phyloP scores from a whole-genome alignment of 2,888 invertebrate species.

The Brenthis hecate region DNA sequence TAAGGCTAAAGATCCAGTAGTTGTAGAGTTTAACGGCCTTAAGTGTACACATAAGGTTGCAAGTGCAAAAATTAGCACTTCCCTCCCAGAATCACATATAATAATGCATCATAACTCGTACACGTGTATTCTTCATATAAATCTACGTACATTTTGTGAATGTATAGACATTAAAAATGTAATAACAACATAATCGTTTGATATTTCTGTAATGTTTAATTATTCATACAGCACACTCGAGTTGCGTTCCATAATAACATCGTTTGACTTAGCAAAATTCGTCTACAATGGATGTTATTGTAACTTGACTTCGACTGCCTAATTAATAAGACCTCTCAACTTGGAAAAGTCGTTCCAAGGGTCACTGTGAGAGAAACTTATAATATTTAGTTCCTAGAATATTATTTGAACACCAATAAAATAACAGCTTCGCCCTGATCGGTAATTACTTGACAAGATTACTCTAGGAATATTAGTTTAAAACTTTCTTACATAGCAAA shows the following conservation, averaged over 20 bases:
- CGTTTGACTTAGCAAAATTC: conserved; percentile 22
- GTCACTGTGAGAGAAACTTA: conserved; percentile 18
- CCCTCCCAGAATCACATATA: conserved; percentile 18
- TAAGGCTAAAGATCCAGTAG: neutral
- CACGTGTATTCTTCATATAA: neutral
- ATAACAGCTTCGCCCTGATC: neutral
- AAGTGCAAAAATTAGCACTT: conserved; percentile 37
- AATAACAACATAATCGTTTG: neutral
- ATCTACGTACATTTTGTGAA: neutral
- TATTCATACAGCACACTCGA: conserved; percentile 8
- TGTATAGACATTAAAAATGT: neutral
- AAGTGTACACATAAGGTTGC: conserved; percentile 23
- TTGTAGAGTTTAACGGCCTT: conserved; percentile 25
- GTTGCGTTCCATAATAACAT: conserved; percentile 10
- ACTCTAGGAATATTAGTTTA: no score
- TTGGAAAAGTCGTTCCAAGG: conserved; percentile 29
- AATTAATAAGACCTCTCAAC: conserved; percentile 31
- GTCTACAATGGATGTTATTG: conserved; percentile 33
- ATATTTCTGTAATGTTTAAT: conserved; percentile 8
- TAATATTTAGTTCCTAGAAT: conserved; percentile 15
- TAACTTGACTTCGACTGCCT: conserved; percentile 34
- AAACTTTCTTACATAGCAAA: neutral
- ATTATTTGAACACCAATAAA: neutral
- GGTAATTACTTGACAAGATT: no score
- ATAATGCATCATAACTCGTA: neutral